Evolutionary conservation across 2,888 invertebrate genomes (phyloP), one percentile per base, ranked within the genome.

Genomic region (Drosophila mettleri): DNA sequence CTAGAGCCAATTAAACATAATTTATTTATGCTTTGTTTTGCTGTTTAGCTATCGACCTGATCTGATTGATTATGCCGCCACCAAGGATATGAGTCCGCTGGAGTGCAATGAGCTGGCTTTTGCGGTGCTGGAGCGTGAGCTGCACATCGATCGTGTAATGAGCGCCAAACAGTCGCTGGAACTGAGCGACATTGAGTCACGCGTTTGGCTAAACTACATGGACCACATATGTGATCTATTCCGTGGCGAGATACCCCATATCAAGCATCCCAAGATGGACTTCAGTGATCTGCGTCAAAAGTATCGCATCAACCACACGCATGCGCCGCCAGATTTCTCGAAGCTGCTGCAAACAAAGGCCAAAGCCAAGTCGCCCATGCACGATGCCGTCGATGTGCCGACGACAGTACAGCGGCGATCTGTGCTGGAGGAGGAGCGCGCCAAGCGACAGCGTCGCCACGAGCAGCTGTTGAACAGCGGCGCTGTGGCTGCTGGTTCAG

Each of bases 201-300:
- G 92, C 63, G 70, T 89, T n/a, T 92, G 92, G 92, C 94, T 97
- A 18, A 95, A 96, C 55, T 98, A 98, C 91, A 93, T 98, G 69
- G 95, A 96, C 51, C 96, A 97, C 91, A 95, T 98, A 71, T 98
- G 98, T 92, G 95, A 96, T 91, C 95, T 95, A 58, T 98, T 98
- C 93, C 95, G 97, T 84, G 97, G 98, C 46, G 98, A 98, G 92
- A 97, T 98, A 85, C 98, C 98, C 7, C 95, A 96, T 86, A 94
- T 96, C 64, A 95, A 95, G 89, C 95, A 95, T 92, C 94, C 95
- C 5, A 95, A 95, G 93, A 92, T 95, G 93, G 94, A 94, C 77
- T 92, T 93, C 36, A 87, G 91, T 18, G 92, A 92, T 61, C 74
- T 92, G 65, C 89, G 91, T 3, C 92, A 92, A 43, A 92, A 92